phyloP scores from a whole-genome alignment of 2,797 vertebrate species.

The Varecia variegata region DNA sequence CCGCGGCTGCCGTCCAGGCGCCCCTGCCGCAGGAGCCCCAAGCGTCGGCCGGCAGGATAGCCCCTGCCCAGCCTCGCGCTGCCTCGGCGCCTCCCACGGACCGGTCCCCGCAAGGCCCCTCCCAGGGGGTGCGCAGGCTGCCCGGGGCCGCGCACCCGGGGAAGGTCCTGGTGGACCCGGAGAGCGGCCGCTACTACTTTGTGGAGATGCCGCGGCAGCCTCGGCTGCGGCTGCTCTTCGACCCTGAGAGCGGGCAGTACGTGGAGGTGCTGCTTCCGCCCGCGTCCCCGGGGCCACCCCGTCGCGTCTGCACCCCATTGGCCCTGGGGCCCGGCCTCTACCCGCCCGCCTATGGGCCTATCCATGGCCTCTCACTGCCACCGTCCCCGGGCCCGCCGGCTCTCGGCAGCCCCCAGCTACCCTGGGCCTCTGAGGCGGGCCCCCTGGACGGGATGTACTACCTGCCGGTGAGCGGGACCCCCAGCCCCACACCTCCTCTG shows the following conservation, averaged over 20 bases:
- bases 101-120: slow-evolving; percentile 71
- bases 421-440: slow-evolving; percentile 88
- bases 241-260: slow-evolving; percentile 96
- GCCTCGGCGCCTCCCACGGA: slow-evolving; percentile 85
- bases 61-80: slow-evolving; percentile 73
- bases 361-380: slow-evolving; percentile 83
- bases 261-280: slow-evolving; percentile 92
- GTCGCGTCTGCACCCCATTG: slow-evolving; percentile 88
- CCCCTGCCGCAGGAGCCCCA: slow-evolving; percentile 71
- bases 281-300: slow-evolving; percentile 85
- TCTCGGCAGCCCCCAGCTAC: slow-evolving; percentile 83
- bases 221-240: slow-evolving; percentile 92
- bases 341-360: slow-evolving; percentile 87
- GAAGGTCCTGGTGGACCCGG: slow-evolving; percentile 93
- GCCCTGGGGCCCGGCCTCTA: slow-evolving; percentile 83
- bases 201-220: slow-evolving; percentile 93
- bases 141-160: slow-evolving; percentile 81
- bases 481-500: slow-evolving; percentile 87
- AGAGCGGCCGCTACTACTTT: slow-evolving; percentile 95
- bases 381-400: slow-evolving; percentile 83
- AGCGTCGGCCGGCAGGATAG: slow-evolving; percentile 16
- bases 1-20: neutral
- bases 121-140: slow-evolving; percentile 68
- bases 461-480: slow-evolving; percentile 91
- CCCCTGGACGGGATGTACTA: slow-evolving; percentile 94